A percentile compares a stretch with the other conserved stretches of the same genome.
phyloP scores from a whole-genome alignment of 1,140 invertebrate species.

The Drosophila jambulina region DNA sequence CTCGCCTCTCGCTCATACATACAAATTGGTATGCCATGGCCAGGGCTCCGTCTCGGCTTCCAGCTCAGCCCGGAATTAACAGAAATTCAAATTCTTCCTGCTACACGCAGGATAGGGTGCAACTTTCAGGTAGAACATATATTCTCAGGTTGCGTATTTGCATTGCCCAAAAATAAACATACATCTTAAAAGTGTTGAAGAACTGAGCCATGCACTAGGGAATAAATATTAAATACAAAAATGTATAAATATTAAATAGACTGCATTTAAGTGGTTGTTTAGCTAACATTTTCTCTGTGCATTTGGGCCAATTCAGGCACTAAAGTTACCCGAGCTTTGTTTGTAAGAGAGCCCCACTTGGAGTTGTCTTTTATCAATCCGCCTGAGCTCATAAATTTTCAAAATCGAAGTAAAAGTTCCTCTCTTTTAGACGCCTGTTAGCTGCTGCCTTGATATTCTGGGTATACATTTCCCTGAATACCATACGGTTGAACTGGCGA shows the following conservation, averaged over 20 bases:
- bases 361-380: constrained; percentile 29
- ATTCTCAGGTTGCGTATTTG: too few relatives aligned
- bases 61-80: constrained; percentile 18
- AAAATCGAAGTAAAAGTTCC: constrained; percentile 32
- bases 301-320: not conserved
- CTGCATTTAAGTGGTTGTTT: not conserved
- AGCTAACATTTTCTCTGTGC: not conserved
- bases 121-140: not conserved
- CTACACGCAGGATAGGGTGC: not conserved
- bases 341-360: not conserved
- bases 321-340: constrained; percentile 2
- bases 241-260: not conserved
- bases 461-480: constrained; percentile 8
- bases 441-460: constrained; percentile 16
- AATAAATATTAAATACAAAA: not conserved
- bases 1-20: constrained; percentile 19
- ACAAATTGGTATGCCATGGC: constrained; percentile 49
- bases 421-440: constrained; percentile 27
- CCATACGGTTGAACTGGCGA: not conserved
- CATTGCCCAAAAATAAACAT: not conserved
- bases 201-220: not conserved
- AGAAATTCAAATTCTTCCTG: constrained; percentile 34
- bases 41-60: constrained; percentile 16
- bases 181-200: not conserved
- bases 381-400: constrained; percentile 35